Percentiles rank a stretch among this genome's conserved stretches.
Conservation (phyloP, 1,140 invertebrate genomes). For the Drosophila kohkoa region DNA sequence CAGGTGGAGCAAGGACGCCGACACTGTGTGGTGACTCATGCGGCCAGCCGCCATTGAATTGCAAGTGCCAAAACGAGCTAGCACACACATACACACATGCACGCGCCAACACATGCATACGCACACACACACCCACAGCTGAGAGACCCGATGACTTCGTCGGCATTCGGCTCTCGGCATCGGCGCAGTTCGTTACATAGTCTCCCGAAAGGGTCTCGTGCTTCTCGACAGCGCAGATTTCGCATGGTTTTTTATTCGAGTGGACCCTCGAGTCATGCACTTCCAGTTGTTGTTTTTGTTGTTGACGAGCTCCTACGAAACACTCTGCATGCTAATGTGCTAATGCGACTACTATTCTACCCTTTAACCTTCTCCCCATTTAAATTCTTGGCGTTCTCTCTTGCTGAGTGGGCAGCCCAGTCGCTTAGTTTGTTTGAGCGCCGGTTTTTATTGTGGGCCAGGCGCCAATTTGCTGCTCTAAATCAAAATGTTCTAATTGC, state of each 20-base stretch:
- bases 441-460: conserved; percentile 37
- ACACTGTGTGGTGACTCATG: conserved; percentile 53
- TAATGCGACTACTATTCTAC: conserved; percentile 45
- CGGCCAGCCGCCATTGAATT: conserved; percentile 19
- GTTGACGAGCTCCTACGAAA: conserved; percentile 9
- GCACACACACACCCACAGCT: background rate
- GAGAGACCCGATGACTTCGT: conserved; percentile 50
- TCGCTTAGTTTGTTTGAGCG: background rate
- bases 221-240: conserved; percentile 56
- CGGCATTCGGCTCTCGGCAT: conserved; percentile 52
- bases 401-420: background rate
- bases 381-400: background rate
- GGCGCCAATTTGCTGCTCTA: conserved; percentile 61
- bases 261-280: conserved; percentile 42
- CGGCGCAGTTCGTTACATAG: conserved; percentile 47
- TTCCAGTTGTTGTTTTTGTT: background rate
- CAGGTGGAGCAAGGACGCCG: conserved; percentile 66
- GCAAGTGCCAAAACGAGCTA: conserved; percentile 49
- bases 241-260: conserved; percentile 12
- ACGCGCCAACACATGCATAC: background rate
- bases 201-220: background rate
- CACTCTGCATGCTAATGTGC: conserved; percentile 48
- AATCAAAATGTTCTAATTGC: conserved; percentile 37
- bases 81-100: background rate
- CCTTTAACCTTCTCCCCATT: background rate